Evolutionary conservation across 1,140 invertebrate species (phyloP), one percentile per base, ranked within the genome.

Genomic region (Chironomus tepperi): DNA sequence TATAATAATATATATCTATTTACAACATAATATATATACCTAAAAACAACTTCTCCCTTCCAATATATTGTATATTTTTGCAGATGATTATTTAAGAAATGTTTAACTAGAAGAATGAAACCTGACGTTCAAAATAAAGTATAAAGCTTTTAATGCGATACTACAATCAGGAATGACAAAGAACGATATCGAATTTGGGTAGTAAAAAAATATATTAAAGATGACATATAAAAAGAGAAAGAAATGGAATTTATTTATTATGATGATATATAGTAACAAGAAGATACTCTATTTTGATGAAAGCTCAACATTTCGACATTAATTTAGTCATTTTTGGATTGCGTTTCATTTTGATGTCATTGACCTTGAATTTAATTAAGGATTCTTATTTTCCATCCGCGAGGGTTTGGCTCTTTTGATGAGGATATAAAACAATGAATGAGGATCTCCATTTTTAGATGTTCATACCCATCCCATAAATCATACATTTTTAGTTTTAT

Each of bases 31-130:
- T 34, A 34, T 34, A 34, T 2, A 34, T 2, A 34, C 1, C 1
- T 34, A 34, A 2, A 34, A 34, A 34, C 1, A 34, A 34, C 24
- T 34, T 34, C 24, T 34, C 24, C 24, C 24, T 34, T 34, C 24
- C 24, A 34, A 34, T 34, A 57, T 57, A n/a, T n/a, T 57, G 47
- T 57, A 57, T 57, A 57, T 57, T 57, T 57, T 57, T 57, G n/a
- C 47, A 57, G 47, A 57, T 57, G 47, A 57, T 57, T 57, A 57
- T 57, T 57, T 57, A 57, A 57, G 47, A 57, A 57, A 57, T 57
- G n/a, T 57, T 12, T 57, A n/a, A n/a, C 15, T 47, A 47, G 15
- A 57, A 57, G 12, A 15, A 57, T 57, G 47, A 57, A 57, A 57
- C 47, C 47, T 57, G 47, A 57, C 47, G 47, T 57, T 57, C 47